A percentile compares a stretch with the other conserved stretches of the same genome.
Conservation (phyloP, 2,888 invertebrate species). For the Kuschelorhynchus macadamiae region DNA sequence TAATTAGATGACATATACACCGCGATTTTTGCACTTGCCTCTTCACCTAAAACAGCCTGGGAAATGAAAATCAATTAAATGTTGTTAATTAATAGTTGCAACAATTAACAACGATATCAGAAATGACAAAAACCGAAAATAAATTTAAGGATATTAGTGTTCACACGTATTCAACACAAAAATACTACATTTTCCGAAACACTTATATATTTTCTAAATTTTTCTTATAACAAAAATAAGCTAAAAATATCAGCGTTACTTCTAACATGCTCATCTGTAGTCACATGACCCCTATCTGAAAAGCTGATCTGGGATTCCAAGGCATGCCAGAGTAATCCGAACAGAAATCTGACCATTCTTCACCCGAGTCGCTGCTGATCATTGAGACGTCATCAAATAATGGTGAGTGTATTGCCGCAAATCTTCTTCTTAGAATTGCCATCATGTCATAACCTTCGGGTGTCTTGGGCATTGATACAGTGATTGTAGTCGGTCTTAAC, state of each 20-base stretch:
- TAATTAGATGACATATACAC: no score
- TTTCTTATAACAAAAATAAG: conserved; percentile 12
- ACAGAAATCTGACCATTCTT: conserved; percentile 14
- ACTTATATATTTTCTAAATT: conserved; percentile 4
- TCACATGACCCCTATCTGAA: conserved; percentile 19
- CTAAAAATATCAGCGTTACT: no score
- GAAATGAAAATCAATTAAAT: no score
- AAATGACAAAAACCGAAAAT: no score
- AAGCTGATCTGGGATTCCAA: background rate
- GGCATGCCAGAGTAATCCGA: conserved; percentile 2
- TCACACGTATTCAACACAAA: no score
- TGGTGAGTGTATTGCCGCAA: conserved; percentile 60
- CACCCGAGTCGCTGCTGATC: conserved; percentile 18
- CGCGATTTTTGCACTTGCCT: no score
- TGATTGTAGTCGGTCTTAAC: conserved; percentile 45
- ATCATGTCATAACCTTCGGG: conserved; percentile 57
- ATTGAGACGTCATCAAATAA: conserved; percentile 9
- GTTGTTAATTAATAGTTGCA: no score
- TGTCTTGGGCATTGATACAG: conserved; percentile 41
- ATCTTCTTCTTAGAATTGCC: conserved; percentile 56
- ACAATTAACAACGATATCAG: no score
- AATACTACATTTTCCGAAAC: no score
- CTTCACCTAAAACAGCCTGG: no score
- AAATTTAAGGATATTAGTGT: no score
- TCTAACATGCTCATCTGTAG: no score